Percentiles rank a stretch among this genome's conserved stretches.
Evolutionary conservation across 2,797 vertebrate species (phyloP).

Genomic region (Pachyuromys duprasi): DNA sequence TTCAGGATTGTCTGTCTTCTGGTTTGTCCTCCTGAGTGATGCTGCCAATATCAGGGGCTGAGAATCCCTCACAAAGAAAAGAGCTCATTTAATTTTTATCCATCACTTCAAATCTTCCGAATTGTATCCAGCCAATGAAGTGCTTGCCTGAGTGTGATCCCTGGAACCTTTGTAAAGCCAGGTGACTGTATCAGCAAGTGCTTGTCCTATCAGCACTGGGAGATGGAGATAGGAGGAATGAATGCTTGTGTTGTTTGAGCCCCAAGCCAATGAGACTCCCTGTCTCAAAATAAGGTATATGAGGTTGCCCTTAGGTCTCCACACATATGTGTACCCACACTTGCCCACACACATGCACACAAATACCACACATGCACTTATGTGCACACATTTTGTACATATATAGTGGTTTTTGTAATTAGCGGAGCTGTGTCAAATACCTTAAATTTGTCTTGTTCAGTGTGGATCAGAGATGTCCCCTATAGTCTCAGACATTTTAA

Average conservation of each 20-base stretch:
- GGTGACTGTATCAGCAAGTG: neutral
- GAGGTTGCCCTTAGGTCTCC: neutral
- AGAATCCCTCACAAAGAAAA: neutral
- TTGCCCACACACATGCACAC: neutral
- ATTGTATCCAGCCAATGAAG: conserved; percentile 42
- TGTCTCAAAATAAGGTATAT: neutral
- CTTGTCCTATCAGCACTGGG: neutral
- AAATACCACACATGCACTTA: neutral
- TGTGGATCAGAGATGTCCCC: neutral
- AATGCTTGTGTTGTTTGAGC: neutral
- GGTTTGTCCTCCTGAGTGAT: neutral
- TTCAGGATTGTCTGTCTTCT: neutral
- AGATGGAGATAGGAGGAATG: too few species aligned
- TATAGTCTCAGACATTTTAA: neutral
- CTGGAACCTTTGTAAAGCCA: neutral
- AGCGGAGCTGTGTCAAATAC: neutral
- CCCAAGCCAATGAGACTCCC: neutral
- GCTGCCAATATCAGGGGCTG: neutral
- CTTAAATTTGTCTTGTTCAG: neutral
- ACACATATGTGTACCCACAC: neutral
- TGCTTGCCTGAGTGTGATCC: neutral
- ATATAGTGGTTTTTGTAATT: neutral
- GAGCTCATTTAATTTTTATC: conserved; percentile 56
- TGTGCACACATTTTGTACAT: neutral
- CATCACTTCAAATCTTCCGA: conserved; percentile 45